Conservation (phyloP, 1,140 invertebrate species). For the Cephus cinctus region DNA sequence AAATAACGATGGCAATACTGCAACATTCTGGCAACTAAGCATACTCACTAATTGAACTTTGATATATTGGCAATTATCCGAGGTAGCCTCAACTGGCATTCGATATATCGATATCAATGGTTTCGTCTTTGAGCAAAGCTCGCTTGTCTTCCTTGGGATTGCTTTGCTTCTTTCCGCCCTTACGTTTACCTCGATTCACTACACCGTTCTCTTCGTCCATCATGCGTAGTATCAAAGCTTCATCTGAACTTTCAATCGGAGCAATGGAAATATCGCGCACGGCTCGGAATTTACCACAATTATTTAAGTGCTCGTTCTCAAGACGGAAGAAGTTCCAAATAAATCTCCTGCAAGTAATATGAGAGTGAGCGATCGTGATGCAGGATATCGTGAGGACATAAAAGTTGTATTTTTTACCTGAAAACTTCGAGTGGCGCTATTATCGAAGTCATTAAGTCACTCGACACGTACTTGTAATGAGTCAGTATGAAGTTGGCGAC, state of each 20-base stretch:
- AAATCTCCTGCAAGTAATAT: constrained; percentile 72
- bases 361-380: not conserved
- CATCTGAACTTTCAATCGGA: constrained; percentile 91
- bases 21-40: too few species aligned
- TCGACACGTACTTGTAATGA: constrained; percentile 76
- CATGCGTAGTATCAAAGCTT: constrained; percentile 86
- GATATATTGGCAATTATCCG: too few species aligned
- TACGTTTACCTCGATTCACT: constrained; percentile 68
- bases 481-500: constrained; percentile 81
- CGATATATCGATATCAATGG: constrained; percentile 52
- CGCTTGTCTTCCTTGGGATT: constrained; percentile 56
- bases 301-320: constrained; percentile 99
- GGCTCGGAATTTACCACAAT: constrained; percentile 98
- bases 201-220: constrained; percentile 94
- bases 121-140: constrained; percentile 58
- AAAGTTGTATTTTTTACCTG: constrained; percentile 61
- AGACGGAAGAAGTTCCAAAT: constrained; percentile 99
- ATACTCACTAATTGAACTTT: too few species aligned
- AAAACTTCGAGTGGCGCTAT: constrained; percentile 93
- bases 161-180: constrained; percentile 53
- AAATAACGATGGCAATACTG: too few species aligned
- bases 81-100: constrained; percentile 52
- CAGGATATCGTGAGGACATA: not conserved
- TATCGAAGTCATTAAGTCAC: constrained; percentile 86
- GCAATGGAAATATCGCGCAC: constrained; percentile 98